Evolutionary conservation across 2,888 invertebrate species (phyloP).

Genomic region (Latrodectus hesperus): DNA sequence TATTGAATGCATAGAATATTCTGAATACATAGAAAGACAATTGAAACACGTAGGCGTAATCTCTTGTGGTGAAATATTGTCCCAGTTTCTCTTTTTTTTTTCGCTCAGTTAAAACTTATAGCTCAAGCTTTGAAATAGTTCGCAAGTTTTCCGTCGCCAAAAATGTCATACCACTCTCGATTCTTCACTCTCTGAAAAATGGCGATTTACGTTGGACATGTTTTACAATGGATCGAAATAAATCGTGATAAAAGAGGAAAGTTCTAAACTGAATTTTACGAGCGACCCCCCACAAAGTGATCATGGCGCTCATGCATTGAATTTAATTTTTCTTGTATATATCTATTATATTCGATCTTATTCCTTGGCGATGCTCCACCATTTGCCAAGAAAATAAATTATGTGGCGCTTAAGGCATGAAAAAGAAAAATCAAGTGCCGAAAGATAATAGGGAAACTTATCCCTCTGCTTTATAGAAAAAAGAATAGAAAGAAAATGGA

Average conservation of each 20-base stretch:
- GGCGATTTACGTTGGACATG: neutral
- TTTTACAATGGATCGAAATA: neutral
- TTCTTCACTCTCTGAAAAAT: neutral
- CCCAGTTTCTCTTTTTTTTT: too few species aligned
- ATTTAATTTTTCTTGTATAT: neutral
- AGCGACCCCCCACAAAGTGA: neutral
- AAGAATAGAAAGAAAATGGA: neutral
- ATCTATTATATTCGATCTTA: conserved; percentile 2
- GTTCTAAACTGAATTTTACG: neutral
- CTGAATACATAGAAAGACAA: too few species aligned
- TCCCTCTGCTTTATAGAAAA: neutral
- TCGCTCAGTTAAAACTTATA: too few species aligned
- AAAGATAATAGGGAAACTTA: neutral
- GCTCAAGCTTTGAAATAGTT: neutral
- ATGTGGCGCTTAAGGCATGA: neutral
- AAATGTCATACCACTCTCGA: neutral
- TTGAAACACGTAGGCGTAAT: too few species aligned
- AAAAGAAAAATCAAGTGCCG: neutral
- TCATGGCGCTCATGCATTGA: neutral
- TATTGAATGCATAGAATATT: too few species aligned
- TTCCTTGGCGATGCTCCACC: neutral
- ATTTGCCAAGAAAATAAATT: neutral
- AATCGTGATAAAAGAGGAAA: neutral
- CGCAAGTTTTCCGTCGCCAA: conserved; percentile 1
- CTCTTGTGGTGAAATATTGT: too few species aligned